Evolutionary conservation across 1,140 invertebrate species (phyloP).

Genomic region (Theocolax elegans): DNA sequence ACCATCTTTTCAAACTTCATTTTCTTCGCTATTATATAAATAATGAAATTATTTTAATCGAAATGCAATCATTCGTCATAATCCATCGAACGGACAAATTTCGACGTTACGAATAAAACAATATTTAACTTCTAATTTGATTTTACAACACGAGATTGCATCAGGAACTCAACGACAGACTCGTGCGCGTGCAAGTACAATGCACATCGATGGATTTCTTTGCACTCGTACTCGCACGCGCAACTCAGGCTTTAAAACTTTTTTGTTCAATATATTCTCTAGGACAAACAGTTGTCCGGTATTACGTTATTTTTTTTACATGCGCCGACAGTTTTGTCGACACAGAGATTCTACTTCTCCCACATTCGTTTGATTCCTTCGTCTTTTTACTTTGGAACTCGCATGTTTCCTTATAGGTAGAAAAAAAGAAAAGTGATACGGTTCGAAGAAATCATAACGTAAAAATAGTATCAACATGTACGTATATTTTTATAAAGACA

Average conservation of each 20-base stretch:
- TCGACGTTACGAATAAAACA: neutral
- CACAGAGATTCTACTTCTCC: slow-evolving; percentile 21
- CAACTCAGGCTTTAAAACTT: slow-evolving; percentile 41
- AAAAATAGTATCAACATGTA: slow-evolving; percentile 58
- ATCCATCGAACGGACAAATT: slow-evolving; percentile 35
- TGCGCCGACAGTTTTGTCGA: neutral
- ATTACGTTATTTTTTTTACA: slow-evolving; percentile 37
- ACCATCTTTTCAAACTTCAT: slow-evolving; percentile 18
- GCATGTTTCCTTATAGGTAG: slow-evolving; percentile 38
- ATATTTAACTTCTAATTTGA: slow-evolving; percentile 58
- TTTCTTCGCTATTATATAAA: neutral
- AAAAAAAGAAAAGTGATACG: slow-evolving; percentile 41
- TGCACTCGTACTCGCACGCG: slow-evolving; percentile 48
- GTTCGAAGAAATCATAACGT: slow-evolving; percentile 54
- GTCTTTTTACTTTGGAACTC: slow-evolving; percentile 38
- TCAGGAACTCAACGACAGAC: slow-evolving; percentile 61
- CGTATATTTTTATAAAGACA: slow-evolving; percentile 60
- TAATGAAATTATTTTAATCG: slow-evolving; percentile 54
- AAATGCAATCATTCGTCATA: slow-evolving; percentile 47
- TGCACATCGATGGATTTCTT: slow-evolving; percentile 39
- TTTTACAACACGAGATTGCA: slow-evolving; percentile 62
- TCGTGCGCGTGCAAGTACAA: slow-evolving; percentile 49
- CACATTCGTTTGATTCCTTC: slow-evolving; percentile 23
- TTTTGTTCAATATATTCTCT: slow-evolving; percentile 54
- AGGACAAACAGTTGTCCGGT: slow-evolving; percentile 50